Evolutionary conservation across 37 sponge, comb jelly and placozoan species (phyloP).

Genomic region (Halisarca cf. caerulea): DNA sequence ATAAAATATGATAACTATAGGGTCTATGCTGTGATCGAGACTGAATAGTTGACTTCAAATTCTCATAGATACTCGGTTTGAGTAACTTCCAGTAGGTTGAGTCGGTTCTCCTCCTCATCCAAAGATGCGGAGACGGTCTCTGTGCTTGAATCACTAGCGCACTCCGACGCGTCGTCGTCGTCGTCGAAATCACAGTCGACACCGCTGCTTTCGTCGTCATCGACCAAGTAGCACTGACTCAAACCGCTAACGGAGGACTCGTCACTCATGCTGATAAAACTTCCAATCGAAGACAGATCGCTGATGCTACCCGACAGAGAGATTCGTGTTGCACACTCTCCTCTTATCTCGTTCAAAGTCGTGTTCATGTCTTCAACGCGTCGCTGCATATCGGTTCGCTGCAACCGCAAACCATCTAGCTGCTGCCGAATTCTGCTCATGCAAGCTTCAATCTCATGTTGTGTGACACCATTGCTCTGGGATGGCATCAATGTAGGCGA

Average conservation of each 20-base stretch:
- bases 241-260: background rate
- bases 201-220: background rate
- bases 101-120: background rate
- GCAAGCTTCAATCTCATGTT: conserved; percentile 14
- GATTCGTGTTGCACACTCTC: conserved; percentile 3
- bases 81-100: background rate
- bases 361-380: conserved; percentile 10
- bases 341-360: conserved; percentile 6
- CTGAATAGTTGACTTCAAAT: too few relatives aligned
- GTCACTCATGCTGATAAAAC: conserved; percentile 8
- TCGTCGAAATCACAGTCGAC: background rate
- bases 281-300: conserved; percentile 13
- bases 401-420: conserved; percentile 2
- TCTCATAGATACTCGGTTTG: background rate
- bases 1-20: too few relatives aligned
- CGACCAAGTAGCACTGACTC: background rate
- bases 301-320: conserved; percentile 19
- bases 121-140: background rate
- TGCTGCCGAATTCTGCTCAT: conserved; percentile 40
- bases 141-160: background rate
- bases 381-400: conserved; percentile 9
- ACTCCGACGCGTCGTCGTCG: background rate
- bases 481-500: background rate
- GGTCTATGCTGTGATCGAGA: too few relatives aligned
- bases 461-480: background rate